Percentiles rank a stretch among this genome's conserved stretches.
Conservation (phyloP, 2,888 invertebrate species). For the Mythimna ferrago region DNA sequence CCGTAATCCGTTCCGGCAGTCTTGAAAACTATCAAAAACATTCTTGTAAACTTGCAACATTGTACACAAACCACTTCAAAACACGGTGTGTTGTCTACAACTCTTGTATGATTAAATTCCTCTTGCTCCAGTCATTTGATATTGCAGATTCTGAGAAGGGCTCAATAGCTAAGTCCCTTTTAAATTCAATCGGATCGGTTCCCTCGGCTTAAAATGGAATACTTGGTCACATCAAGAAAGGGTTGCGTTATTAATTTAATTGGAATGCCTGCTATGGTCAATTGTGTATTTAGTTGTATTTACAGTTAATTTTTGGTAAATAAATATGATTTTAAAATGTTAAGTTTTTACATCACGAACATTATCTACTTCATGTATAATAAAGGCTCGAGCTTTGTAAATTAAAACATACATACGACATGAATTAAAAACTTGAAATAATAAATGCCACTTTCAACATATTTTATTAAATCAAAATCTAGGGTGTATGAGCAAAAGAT, state of each 20-base stretch:
- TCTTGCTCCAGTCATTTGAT: slow-evolving; percentile 63
- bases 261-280: slow-evolving; percentile 28
- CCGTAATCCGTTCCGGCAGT: neutral
- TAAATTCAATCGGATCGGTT: slow-evolving; percentile 52
- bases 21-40: slow-evolving; percentile 48
- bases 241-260: slow-evolving; percentile 48
- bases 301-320: neutral
- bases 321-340: too few relatives aligned
- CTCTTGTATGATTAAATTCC: slow-evolving; percentile 53
- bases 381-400: neutral
- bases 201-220: slow-evolving; percentile 27
- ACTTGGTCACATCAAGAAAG: slow-evolving; percentile 37
- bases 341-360: neutral
- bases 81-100: slow-evolving; percentile 29
- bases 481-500: neutral
- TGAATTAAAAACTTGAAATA: neutral
- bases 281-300: neutral
- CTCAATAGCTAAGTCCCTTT: slow-evolving; percentile 48
- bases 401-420: neutral
- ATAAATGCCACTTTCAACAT: neutral
- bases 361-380: too few relatives aligned
- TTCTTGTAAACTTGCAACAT: slow-evolving; percentile 42
- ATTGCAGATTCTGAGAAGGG: slow-evolving; percentile 65
- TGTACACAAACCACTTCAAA: slow-evolving; percentile 46
- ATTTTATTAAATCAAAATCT: neutral